Conservation (phyloP, 2,888 invertebrate genomes). For the Drosophila flavopinicola region DNA sequence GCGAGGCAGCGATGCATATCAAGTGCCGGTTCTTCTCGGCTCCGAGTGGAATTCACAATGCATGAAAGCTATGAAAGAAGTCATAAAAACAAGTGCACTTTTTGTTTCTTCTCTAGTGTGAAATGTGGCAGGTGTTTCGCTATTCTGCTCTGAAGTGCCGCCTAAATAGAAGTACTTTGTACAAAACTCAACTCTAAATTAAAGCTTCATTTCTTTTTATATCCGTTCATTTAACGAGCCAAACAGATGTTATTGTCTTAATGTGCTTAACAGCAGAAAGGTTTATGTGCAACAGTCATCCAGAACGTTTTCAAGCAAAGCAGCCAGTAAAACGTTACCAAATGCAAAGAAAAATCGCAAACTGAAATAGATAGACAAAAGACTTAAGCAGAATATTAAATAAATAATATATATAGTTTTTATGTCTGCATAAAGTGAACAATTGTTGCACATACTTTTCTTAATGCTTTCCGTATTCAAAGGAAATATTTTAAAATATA, state of each 20-base stretch:
- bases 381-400: too few relatives aligned
- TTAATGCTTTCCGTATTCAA: too few relatives aligned
- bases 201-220: neutral
- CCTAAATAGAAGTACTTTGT: neutral
- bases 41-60: slow-evolving; percentile 9
- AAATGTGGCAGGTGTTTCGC: slow-evolving; percentile 31
- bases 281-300: too few relatives aligned
- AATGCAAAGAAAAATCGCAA: neutral
- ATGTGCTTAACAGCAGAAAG: neutral
- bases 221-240: neutral
- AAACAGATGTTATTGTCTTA: neutral
- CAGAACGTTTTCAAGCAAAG: too few relatives aligned
- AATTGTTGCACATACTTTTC: too few relatives aligned
- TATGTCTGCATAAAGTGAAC: too few relatives aligned
- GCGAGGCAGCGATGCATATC: slow-evolving; percentile 41
- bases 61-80: slow-evolving; percentile 30
- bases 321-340: neutral
- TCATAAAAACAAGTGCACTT: slow-evolving; percentile 24
- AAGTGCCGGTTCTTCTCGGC: neutral
- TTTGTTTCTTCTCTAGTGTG: neutral
- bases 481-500: too few relatives aligned
- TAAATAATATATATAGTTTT: too few relatives aligned
- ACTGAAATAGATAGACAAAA: neutral
- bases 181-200: neutral
- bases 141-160: too few relatives aligned